A percentile compares a stretch with the other conserved stretches of the same genome.
Evolutionary conservation across 1,140 invertebrate species (phyloP).

Genomic region (Brachystomella parvula): DNA sequence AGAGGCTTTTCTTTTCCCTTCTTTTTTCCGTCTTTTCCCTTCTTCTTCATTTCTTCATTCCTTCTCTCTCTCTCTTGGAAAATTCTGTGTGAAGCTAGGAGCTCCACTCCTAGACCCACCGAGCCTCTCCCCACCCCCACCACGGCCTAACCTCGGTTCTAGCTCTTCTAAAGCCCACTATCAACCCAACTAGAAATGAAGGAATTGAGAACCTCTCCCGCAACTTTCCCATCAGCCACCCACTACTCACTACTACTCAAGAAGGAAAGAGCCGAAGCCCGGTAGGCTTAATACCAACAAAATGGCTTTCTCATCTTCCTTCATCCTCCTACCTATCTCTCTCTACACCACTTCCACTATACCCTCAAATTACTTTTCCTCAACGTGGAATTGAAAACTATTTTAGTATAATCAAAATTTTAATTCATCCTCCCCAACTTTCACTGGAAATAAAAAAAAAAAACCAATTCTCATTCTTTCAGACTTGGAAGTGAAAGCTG

Average conservation of each 20-base stretch:
- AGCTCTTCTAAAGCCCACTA: too few relatives aligned
- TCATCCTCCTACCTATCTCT: background rate
- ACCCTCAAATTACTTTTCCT: constrained; percentile 3
- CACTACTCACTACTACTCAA: too few relatives aligned
- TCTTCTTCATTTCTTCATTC: constrained; percentile 11
- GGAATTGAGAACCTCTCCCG: background rate
- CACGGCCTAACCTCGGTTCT: background rate
- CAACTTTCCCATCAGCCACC: background rate
- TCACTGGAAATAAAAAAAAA: too few relatives aligned
- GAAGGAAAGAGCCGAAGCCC: too few relatives aligned
- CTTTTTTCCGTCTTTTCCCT: constrained; percentile 18
- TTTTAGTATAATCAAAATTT: background rate
- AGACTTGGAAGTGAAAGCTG: too few relatives aligned
- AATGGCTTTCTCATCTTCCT: background rate
- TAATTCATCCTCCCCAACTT: background rate
- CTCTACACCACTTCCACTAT: background rate
- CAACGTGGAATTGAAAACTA: constrained; percentile 1
- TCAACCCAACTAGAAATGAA: background rate
- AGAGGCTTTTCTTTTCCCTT: constrained; percentile 29
- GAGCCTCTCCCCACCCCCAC: background rate
- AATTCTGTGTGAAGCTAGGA: background rate
- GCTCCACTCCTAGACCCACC: background rate
- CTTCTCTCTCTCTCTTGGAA: constrained; percentile 3
- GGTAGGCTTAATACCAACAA: constrained; percentile 8
- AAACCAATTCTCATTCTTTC: too few relatives aligned